Conservation (phyloP, 1,140 invertebrate species). For the Helicoverpa armigera region DNA sequence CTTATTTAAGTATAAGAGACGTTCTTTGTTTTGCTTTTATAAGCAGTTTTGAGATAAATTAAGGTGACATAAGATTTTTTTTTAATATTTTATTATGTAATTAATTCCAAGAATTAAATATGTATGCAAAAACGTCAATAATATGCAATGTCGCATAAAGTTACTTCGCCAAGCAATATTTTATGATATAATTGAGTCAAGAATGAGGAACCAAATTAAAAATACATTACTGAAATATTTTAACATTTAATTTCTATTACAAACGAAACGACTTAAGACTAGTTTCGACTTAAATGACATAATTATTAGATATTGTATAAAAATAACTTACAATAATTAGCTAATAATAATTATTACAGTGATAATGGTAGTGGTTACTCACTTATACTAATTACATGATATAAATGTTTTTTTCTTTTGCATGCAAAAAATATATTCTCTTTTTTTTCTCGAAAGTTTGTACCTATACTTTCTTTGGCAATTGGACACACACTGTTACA, state of each 20-base stretch:
- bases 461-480: constrained; percentile 79
- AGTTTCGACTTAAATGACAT: constrained; percentile 70
- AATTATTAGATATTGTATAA: constrained; percentile 64
- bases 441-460: constrained; percentile 57
- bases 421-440: constrained; percentile 65
- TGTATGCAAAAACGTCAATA: constrained; percentile 9
- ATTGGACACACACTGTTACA: constrained; percentile 58
- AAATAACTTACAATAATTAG: constrained; percentile 68
- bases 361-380: constrained; percentile 29
- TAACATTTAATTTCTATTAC: constrained; percentile 63
- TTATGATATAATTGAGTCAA: constrained; percentile 12
- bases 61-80: too few relatives aligned
- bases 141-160: neutral
- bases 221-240: constrained; percentile 39
- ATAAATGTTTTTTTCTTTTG: constrained; percentile 54
- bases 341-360: constrained; percentile 61
- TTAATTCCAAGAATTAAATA: neutral
- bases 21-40: neutral
- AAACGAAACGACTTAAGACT: constrained; percentile 79
- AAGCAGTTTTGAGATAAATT: neutral
- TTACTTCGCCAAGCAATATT: neutral
- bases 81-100: neutral
- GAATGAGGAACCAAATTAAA: constrained; percentile 45
- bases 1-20: neutral
- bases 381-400: constrained; percentile 50